Evolutionary conservation across 2,888 invertebrate genomes (phyloP), one percentile per base, ranked within the genome.

Genomic region (Cosmia pyralina): DNA sequence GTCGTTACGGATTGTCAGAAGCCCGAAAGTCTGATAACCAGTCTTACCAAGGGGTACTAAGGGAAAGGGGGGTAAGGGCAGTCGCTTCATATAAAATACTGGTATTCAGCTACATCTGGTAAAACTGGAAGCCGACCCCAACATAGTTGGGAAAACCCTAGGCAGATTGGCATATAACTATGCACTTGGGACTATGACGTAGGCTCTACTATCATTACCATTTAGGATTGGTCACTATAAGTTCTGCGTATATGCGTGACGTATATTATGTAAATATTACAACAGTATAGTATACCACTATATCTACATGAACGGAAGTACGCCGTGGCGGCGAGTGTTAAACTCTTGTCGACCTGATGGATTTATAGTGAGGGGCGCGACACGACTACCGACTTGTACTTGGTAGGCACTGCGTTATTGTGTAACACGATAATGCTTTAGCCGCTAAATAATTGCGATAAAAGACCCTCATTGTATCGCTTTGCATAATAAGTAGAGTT

Each of bases 281-380:
- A 53, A 46, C 64, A 76, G 34, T 76, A 66, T 19, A 72, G 72
- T 75, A 79, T 66, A 64, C 69, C 69, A 41, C 52, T 41, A 34
- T 53, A 78, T 78, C 48, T 77, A 77, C 62, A 74, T 60, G 71
- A 83, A 83, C 85, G 89, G 89, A 89, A 89, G 82, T 81, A 71
- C 71, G n/a, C n/a, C n/a, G n/a, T n/a, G 79, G 76, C 84, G 87
- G 84, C 78, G 85, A 87, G 84, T 90, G 87, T 87, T 88, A 88
- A 88, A 90, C 84, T 87, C 81, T 85, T 87, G 89, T 89, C 87
- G 77, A 82, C 88, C 87, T 92, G 92, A 92, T 89, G 86, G 90
- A 91, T 92, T 92, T 92, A 92, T 91, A 86, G 89, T 83, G 84
- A 82, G 86, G 89, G 89, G 87, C 83, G 79, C 79, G 82, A 89